Percentiles rank a stretch among this genome's conserved stretches.
Evolutionary conservation across 2,113 vertebrate species (phyloP).

Genomic region (Globicephala melas): DNA sequence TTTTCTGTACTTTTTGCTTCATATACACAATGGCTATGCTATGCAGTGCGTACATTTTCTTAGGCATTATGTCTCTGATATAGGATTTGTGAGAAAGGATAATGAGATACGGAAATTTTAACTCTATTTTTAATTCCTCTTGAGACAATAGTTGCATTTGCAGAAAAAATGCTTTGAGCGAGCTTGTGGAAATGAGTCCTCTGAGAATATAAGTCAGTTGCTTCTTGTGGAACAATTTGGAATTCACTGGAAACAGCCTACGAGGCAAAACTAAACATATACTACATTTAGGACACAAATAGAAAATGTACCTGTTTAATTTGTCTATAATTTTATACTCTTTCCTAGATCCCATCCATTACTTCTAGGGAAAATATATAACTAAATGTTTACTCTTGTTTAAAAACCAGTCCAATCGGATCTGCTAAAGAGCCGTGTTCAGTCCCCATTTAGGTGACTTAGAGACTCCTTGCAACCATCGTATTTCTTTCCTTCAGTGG

Average conservation of each 20-base stretch:
- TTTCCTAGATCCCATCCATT: not conserved
- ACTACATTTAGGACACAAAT: not conserved
- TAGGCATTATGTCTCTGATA: not conserved
- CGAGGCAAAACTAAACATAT: not conserved
- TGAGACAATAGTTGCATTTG: not conserved
- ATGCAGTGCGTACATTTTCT: not conserved
- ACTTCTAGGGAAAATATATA: not conserved
- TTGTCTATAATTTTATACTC: not conserved
- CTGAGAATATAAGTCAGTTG: not conserved
- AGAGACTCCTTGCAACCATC: not conserved
- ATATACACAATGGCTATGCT: not conserved
- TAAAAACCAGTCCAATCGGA: not conserved
- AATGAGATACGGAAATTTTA: not conserved
- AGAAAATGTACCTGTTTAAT: not conserved
- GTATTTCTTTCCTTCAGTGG: not conserved
- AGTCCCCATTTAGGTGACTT: not conserved
- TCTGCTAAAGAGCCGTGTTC: not conserved
- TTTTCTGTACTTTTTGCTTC: not conserved
- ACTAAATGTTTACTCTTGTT: not conserved
- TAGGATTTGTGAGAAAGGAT: not conserved
- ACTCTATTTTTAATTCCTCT: not conserved
- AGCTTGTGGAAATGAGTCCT: not conserved
- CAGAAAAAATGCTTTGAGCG: not conserved
- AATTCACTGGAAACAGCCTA: not conserved
- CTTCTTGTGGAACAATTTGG: not conserved